Evolutionary conservation across 2,113 vertebrate genomes (phyloP).

Genomic region (Martes martes): DNA sequence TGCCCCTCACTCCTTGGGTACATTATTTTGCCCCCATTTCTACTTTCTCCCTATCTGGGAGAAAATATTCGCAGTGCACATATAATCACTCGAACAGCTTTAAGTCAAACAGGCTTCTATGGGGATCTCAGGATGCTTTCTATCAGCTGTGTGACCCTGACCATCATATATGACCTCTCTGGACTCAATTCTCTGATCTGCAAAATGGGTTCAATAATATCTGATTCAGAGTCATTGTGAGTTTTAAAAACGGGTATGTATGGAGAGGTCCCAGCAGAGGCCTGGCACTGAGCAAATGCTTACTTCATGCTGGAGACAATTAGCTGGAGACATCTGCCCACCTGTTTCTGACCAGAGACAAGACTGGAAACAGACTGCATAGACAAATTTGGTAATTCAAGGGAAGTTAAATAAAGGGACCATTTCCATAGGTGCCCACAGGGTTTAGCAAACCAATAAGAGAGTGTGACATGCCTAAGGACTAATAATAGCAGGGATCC

Average conservation of each 20-base stretch:
- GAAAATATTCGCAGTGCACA: not conserved
- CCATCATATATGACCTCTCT: not conserved
- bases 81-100: not conserved
- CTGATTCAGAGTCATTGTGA: not conserved
- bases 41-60: not conserved
- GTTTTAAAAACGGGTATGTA: not conserved
- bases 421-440: not conserved
- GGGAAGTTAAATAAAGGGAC: not conserved
- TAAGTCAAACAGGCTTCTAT: not conserved
- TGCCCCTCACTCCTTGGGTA: not conserved
- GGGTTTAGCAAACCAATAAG: not conserved
- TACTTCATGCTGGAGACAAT: not conserved
- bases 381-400: not conserved
- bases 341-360: not conserved
- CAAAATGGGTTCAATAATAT: not conserved
- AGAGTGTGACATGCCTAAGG: not conserved
- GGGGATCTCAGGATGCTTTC: not conserved
- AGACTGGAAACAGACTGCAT: not conserved
- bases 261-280: not conserved
- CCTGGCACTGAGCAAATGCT: not conserved
- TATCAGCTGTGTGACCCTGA: not conserved
- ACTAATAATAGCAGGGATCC: not conserved
- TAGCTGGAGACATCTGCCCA: not conserved
- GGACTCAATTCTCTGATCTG: not conserved
- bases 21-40: not conserved